These are phyloP conservation scores for Drosophila malerkotliana DNA, from an alignment of 1,140 invertebrate species.

Conservation along the genomic window DNA sequence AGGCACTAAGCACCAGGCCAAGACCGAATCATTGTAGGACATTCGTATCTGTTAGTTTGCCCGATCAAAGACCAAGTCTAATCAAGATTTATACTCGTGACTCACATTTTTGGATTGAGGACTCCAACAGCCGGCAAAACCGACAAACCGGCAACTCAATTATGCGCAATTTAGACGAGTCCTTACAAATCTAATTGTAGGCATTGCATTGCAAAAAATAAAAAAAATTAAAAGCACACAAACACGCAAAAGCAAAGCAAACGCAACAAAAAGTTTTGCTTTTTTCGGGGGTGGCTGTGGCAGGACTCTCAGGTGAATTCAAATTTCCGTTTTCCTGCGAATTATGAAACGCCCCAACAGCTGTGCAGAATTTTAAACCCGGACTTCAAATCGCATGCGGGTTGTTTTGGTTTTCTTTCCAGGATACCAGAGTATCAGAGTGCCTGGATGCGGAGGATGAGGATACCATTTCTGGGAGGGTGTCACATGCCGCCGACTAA, in stretches of 20 bases:
- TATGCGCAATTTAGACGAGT: constrained; percentile 59
- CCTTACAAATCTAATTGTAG: constrained; percentile 49
- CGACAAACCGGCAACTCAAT: constrained; percentile 50
- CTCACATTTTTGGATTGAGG: constrained; percentile 15
- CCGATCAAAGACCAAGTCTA: constrained; percentile 41
- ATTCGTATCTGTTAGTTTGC: constrained; percentile 46
- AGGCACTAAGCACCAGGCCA: constrained; percentile 6
- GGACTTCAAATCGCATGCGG: background rate
- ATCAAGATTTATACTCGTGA: constrained; percentile 51
- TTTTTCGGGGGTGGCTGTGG: constrained; percentile 5
- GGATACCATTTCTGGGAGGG: constrained; percentile 1
- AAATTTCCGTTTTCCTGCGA: constrained; percentile 42
- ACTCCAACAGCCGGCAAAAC: background rate
- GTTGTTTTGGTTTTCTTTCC: constrained; percentile 1
- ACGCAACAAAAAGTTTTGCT: constrained; percentile 22
- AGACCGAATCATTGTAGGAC: constrained; percentile 3
- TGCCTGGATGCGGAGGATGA: background rate
- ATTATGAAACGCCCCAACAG: constrained; percentile 56
- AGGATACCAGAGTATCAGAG: background rate
- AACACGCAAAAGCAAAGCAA: background rate
- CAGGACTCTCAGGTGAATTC: constrained; percentile 3
- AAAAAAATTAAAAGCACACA: background rate
- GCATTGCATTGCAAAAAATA: constrained; percentile 40
- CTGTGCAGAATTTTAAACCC: constrained; percentile 49
- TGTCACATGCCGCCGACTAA: constrained; percentile 49